Conservation (phyloP, 2,888 invertebrate genomes). For the Apamea crenata region DNA sequence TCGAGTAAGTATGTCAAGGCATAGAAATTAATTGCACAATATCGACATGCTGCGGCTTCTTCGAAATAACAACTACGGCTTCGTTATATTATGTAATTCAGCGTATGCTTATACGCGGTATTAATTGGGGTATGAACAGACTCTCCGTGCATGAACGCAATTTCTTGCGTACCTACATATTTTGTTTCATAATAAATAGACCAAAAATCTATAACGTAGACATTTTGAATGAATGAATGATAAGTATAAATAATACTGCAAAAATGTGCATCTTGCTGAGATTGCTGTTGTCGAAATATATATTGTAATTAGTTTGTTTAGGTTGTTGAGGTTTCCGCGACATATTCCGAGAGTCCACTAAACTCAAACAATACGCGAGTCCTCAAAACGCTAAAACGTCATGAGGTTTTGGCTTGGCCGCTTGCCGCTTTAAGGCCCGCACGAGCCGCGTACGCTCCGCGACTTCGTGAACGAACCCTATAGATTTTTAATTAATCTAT, state of each 20-base stretch:
- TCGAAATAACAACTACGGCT: not conserved
- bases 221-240: not conserved
- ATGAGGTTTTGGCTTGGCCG: not conserved
- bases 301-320: not conserved
- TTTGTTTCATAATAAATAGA: not conserved
- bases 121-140: not conserved
- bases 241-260: not conserved
- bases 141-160: not conserved
- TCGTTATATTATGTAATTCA: not conserved
- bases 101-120: not conserved
- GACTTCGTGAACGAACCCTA: not conserved
- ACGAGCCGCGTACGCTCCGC: not conserved
- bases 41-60: not conserved
- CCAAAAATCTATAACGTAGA: not conserved
- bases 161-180: not conserved
- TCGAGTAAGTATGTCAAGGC: constrained; percentile 94
- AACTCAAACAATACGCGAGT: not conserved
- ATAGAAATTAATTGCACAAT: not conserved
- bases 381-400: not conserved
- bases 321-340: not conserved
- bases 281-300: not conserved
- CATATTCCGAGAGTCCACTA: not conserved
- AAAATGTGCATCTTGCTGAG: not conserved
- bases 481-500: not conserved
- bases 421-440: not conserved